Conservation (phyloP, 2,113 vertebrate species). For the Halichoerus grypus region DNA sequence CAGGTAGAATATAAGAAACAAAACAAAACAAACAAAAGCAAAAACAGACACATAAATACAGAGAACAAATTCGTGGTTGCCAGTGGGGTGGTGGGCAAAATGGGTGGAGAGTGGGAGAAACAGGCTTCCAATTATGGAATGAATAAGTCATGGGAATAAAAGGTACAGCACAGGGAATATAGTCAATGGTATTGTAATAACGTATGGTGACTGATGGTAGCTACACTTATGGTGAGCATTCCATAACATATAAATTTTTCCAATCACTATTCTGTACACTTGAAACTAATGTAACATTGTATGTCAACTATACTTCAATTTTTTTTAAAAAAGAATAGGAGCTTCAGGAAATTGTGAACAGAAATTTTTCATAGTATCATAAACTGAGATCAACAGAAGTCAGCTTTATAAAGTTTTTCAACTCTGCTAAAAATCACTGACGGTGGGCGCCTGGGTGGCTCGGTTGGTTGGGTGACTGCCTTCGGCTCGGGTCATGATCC, state of each 20-base stretch:
- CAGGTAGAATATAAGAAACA: background rate
- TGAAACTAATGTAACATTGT: background rate
- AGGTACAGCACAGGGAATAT: background rate
- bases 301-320: background rate
- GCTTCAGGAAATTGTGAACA: background rate
- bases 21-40: background rate
- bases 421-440: background rate
- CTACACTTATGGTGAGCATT: background rate
- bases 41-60: background rate
- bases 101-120: background rate
- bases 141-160: background rate
- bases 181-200: background rate
- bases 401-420: background rate
- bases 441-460: too few species aligned
- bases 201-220: background rate
- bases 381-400: background rate
- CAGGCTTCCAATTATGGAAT: background rate
- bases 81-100: background rate
- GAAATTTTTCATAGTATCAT: background rate
- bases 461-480: too few species aligned
- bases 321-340: background rate
- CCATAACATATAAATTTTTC: background rate
- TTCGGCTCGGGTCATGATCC: too few species aligned
- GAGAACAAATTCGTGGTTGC: background rate
- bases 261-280: background rate